phyloP scores from a whole-genome alignment of 2,113 vertebrate genomes.

The Pithys albifrons region DNA sequence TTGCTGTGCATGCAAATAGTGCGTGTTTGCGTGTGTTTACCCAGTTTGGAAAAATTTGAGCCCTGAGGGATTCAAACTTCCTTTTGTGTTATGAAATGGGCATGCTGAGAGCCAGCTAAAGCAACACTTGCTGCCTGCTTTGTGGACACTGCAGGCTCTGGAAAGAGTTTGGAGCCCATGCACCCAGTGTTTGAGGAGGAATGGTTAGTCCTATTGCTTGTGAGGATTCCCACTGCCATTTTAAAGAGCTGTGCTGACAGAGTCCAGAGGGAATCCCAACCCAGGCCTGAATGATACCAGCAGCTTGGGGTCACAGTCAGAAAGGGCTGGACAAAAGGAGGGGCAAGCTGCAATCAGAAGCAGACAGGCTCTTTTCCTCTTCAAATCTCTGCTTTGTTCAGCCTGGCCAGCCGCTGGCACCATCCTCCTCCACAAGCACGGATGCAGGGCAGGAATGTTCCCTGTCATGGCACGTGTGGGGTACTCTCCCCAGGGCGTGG shows the following conservation, averaged over 20 bases:
- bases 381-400: neutral
- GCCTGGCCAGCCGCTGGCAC: neutral
- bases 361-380: neutral
- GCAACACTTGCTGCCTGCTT: neutral
- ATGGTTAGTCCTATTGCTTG: neutral
- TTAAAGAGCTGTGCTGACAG: neutral
- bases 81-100: neutral
- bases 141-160: neutral
- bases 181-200: neutral
- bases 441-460: neutral
- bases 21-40: neutral
- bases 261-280: neutral
- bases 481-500: neutral
- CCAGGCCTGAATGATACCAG: neutral
- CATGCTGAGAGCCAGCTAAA: neutral
- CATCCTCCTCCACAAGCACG: neutral
- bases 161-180: neutral
- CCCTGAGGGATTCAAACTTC: constrained; percentile 13
- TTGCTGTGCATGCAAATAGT: constrained; percentile 14
- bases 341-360: neutral
- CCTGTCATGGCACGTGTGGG: neutral
- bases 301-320: neutral
- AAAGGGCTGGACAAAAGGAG: neutral
- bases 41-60: constrained; percentile 26
- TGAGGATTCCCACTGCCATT: neutral